Evolutionary conservation across 2,797 vertebrate species (phyloP), one percentile per base, ranked within the genome.

Genomic region (Lindbergichthys nudifrons): DNA sequence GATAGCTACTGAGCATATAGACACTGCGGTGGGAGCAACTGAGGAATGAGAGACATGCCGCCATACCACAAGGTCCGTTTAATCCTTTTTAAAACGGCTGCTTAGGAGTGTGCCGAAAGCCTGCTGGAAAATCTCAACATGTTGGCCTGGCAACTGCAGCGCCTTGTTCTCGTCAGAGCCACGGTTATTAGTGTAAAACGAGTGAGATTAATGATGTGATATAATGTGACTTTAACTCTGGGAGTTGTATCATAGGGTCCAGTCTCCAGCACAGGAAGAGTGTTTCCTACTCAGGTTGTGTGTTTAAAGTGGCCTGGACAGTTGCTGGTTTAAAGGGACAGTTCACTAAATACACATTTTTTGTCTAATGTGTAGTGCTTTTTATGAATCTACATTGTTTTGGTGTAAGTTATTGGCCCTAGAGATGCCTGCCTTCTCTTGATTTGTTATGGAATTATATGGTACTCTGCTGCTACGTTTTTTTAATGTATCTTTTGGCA

Each of bases 201-300:
- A 88, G 66, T 46, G 65, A 89, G 83, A 92, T 88, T 86, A 80
- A 91, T 88, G 86, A 84, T 54, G 83, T 89, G 86, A 88, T 65
- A 77, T 71, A 64, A 77, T 65, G 30, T 71, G 63, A 84, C 79
- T 87, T 78, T 48, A 74, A n/a, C 77, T 77, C 36, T 12, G 45
- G 63, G 51, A 81, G 53, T 51, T 69, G 75, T 23, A 75, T 59
- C 41, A 26, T 43, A 11, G 0, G 58, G 70, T 66, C 41, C 51
- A 57, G 57, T 77, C 75, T 62, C 21, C 69, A 56, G 41, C 36
- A 57, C 18, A 68, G 57, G 58, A 36, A 61, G 26, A 64, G 52
- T 30, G 57, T 58, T 79, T 76, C 59, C 42, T 58, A 62, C 36
- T n/a, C 52, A 59, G 61, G n/a, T 59, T 6, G 21, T 52, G 69